Evolutionary conservation across 2,888 invertebrate genomes (phyloP).

Genomic region (Eupithecia exiguata): DNA sequence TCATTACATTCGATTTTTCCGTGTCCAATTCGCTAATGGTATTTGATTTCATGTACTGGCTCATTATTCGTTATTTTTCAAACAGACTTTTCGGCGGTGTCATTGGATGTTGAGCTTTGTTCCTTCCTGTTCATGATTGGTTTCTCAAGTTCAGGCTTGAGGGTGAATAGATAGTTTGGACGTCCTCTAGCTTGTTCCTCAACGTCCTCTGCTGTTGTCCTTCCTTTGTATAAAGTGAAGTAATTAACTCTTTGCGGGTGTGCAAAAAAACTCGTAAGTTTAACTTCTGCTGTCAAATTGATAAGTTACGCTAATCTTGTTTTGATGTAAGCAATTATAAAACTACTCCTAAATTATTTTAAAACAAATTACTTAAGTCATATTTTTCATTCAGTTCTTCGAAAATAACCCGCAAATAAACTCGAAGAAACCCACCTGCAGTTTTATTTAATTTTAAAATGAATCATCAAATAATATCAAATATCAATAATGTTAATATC

Average conservation of each 20-base stretch:
- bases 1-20: conserved; percentile 41
- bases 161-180: conserved; percentile 30
- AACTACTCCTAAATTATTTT: background rate
- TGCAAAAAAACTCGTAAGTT: conserved; percentile 38
- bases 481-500: no score
- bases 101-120: conserved; percentile 50
- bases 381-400: background rate
- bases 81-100: conserved; percentile 38
- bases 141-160: conserved; percentile 36
- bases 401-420: background rate
- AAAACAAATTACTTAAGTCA: background rate
- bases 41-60: conserved; percentile 41
- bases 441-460: no score
- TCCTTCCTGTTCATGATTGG: conserved; percentile 39
- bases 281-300: conserved; percentile 35
- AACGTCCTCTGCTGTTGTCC: conserved; percentile 39
- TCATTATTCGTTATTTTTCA: conserved; percentile 41
- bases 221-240: conserved; percentile 36
- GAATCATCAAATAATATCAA: no score
- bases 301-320: conserved; percentile 28
- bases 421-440: background rate
- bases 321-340: conserved; percentile 13
- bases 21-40: conserved; percentile 34
- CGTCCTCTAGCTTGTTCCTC: conserved; percentile 32
- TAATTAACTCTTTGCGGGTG: conserved; percentile 44